Conservation (phyloP, 23 tunicate species). For the Botrylloides violaceus region DNA sequence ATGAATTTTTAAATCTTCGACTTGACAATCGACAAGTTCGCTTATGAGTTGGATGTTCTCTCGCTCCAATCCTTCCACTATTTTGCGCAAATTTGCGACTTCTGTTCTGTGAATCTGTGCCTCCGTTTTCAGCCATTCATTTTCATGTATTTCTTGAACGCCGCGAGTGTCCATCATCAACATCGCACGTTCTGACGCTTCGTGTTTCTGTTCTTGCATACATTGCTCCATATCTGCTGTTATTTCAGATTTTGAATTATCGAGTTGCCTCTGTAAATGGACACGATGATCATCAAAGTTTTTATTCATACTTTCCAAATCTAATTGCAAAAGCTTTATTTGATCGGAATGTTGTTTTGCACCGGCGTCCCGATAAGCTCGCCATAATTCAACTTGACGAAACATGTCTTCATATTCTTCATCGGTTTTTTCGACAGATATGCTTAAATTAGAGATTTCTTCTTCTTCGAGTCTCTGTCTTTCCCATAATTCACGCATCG, state of each 20-base stretch:
- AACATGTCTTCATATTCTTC: conserved; percentile 31
- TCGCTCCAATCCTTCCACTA: conserved; percentile 46
- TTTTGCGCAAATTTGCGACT: conserved; percentile 24
- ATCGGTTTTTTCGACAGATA: conserved; percentile 35
- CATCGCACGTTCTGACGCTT: conserved; percentile 85
- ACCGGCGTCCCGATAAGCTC: conserved; percentile 53
- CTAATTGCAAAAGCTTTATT: conserved; percentile 53
- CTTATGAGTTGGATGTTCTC: conserved; percentile 73
- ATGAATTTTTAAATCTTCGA: conserved; percentile 77
- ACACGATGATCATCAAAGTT: conserved; percentile 68
- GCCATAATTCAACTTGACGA: conserved; percentile 65
- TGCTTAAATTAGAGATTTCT: conserved; percentile 33
- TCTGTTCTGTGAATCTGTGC: conserved; percentile 76
- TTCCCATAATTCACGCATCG: conserved; percentile 63
- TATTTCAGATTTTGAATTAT: conserved; percentile 62
- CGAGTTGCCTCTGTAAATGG: conserved; percentile 70
- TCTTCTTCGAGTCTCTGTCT: conserved; percentile 39
- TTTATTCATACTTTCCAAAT: conserved; percentile 66
- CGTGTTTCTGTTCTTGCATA: conserved; percentile 73
- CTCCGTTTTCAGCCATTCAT: conserved; percentile 85
- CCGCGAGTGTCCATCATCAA: conserved; percentile 44
- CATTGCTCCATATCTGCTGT: conserved; percentile 55
- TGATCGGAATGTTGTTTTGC: conserved; percentile 55
- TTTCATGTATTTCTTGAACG: conserved; percentile 89
- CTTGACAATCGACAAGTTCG: conserved; percentile 65